Evolutionary conservation across 2,888 invertebrate genomes (phyloP).

Genomic region (Argyresthia albistria): DNA sequence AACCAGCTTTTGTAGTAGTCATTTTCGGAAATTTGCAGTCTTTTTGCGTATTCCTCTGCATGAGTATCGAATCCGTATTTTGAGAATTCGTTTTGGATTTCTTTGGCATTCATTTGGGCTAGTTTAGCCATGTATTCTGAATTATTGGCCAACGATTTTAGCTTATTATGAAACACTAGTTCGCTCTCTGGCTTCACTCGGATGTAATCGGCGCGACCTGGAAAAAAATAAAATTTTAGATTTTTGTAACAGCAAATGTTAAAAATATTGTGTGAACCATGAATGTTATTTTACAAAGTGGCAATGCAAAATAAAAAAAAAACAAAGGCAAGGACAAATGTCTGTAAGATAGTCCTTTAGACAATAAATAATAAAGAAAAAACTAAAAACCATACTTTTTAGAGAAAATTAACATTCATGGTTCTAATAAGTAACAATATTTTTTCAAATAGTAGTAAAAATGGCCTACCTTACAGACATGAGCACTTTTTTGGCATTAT

Average conservation of each 20-base stretch:
- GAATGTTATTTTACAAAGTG: slow-evolving; percentile 36
- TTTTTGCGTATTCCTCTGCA: slow-evolving; percentile 34
- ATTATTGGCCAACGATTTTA: slow-evolving; percentile 46
- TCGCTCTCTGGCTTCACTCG: slow-evolving; percentile 62
- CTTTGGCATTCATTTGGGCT: slow-evolving; percentile 51
- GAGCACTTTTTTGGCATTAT: slow-evolving; percentile 26
- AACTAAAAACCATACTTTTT: slow-evolving; percentile 13
- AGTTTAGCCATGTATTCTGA: slow-evolving; percentile 46
- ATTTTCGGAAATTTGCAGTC: slow-evolving; percentile 34
- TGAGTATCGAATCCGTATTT: slow-evolving; percentile 51
- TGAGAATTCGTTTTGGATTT: slow-evolving; percentile 51
- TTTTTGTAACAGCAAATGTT: background rate
- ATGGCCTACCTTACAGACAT: slow-evolving; percentile 72
- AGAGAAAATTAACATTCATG: slow-evolving; percentile 50
- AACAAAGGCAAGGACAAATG: slow-evolving; percentile 37
- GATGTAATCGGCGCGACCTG: slow-evolving; percentile 32
- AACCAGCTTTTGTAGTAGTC: slow-evolving; percentile 65
- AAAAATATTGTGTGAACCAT: slow-evolving; percentile 44
- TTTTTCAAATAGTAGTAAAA: slow-evolving; percentile 30
- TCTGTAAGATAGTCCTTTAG: slow-evolving; percentile 58
- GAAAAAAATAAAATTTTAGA: slow-evolving; percentile 7
- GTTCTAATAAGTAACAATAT: slow-evolving; percentile 28
- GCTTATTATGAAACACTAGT: slow-evolving; percentile 50
- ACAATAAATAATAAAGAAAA: slow-evolving; percentile 14
- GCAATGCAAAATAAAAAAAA: slow-evolving; percentile 2